A percentile compares a stretch with the other conserved stretches of the same genome.
Conservation (phyloP, 2,113 vertebrate genomes). For the Salvator merianae region DNA sequence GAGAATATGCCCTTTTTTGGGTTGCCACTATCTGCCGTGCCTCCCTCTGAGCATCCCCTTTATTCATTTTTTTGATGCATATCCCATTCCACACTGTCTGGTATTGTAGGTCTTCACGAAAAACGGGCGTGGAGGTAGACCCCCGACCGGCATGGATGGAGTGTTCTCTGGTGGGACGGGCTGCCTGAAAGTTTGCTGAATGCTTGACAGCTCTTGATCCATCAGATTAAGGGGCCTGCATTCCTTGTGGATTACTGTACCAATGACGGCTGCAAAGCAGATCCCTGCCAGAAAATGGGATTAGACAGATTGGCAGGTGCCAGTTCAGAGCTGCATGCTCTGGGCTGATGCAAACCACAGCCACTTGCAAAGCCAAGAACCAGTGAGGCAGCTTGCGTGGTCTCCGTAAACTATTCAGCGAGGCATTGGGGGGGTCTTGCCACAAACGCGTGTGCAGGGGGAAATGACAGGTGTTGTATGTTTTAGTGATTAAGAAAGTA, state of each 20-base stretch:
- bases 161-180: background rate
- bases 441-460: no score
- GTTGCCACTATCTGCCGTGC: no score
- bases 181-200: slow-evolving; percentile 27
- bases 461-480: no score
- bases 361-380: background rate
- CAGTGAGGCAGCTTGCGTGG: no score
- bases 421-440: no score
- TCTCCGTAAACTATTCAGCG: no score
- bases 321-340: slow-evolving; percentile 6
- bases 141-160: background rate
- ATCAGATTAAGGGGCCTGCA: slow-evolving; percentile 66
- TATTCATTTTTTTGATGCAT: background rate
- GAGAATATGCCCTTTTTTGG: background rate
- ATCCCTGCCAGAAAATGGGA: slow-evolving; percentile 37
- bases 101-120: no score
- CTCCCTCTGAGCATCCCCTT: background rate
- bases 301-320: slow-evolving; percentile 59
- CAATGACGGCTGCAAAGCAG: slow-evolving; percentile 27
- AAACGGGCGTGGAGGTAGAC: no score
- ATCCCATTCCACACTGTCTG: background rate
- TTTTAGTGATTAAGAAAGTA: no score
- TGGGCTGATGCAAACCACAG: slow-evolving; percentile 46
- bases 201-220: slow-evolving; percentile 48
- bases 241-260: slow-evolving; percentile 61